Evolutionary conservation across 1,140 invertebrate species (phyloP).

Genomic region (Spodoptera frugiperda): DNA sequence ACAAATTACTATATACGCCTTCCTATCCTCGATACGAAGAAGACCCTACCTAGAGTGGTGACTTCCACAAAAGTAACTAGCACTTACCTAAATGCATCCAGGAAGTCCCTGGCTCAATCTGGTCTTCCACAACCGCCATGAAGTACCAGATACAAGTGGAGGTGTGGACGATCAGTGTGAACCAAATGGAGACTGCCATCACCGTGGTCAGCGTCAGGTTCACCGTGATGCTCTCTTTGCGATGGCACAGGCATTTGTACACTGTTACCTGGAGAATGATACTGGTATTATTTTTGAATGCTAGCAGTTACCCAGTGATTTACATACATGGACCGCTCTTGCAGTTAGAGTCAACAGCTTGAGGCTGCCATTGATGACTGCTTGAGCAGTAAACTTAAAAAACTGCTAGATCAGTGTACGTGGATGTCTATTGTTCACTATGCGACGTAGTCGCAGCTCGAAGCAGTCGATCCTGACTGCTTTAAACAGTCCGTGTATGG

Average conservation of each 20-base stretch:
- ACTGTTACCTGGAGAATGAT: constrained; percentile 62
- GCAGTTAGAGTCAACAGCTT: no score
- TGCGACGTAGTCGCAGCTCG: no score
- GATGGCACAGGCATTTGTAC: constrained; percentile 63
- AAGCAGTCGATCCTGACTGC: no score
- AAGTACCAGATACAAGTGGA: constrained; percentile 71
- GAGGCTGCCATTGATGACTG: no score
- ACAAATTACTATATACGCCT: background rate
- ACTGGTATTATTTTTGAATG: background rate
- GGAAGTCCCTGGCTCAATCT: constrained; percentile 52
- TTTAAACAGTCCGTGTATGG: no score
- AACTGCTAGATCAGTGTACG: no score
- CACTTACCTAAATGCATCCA: constrained; percentile 66
- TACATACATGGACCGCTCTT: no score
- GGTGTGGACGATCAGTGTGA: constrained; percentile 67
- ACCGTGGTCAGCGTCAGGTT: constrained; percentile 64
- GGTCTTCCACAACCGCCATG: constrained; percentile 63
- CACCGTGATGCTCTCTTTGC: constrained; percentile 61
- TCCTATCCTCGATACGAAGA: no score
- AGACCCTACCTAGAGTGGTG: background rate
- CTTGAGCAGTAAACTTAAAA: no score
- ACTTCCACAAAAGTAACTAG: background rate
- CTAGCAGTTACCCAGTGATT: no score
- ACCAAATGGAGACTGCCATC: constrained; percentile 69
- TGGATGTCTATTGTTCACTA: no score